Percentiles rank a stretch among this genome's conserved stretches.
Conservation (phyloP, 2,888 invertebrate species). For the Isotomurus palustris region DNA sequence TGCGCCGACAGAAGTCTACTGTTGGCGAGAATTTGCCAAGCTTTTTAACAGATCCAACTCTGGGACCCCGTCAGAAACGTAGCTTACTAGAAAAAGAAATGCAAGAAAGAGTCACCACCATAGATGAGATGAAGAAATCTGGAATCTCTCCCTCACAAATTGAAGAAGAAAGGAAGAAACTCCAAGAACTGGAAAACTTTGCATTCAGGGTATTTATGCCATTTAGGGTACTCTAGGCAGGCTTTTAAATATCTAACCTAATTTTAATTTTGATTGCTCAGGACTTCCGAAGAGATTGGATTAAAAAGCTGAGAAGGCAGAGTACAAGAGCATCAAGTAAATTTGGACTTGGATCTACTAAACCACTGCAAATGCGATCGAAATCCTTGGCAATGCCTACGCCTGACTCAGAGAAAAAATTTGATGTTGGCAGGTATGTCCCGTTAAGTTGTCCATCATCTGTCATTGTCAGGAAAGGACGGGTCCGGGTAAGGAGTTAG, state of each 20-base stretch:
- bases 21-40: conserved; percentile 70
- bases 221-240: not conserved
- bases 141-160: conserved; percentile 87
- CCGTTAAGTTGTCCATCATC: too few species aligned
- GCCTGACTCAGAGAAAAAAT: conserved; percentile 57
- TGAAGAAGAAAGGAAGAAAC: conserved; percentile 82
- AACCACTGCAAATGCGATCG: conserved; percentile 63
- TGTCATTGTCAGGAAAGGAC: too few species aligned
- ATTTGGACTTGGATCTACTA: conserved; percentile 58
- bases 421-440: conserved; percentile 26
- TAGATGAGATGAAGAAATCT: conserved; percentile 80
- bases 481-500: too few species aligned
- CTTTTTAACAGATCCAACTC: conserved; percentile 73
- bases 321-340: conserved; percentile 70
- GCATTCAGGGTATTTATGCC: conserved; percentile 67
- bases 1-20: conserved; percentile 61
- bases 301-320: conserved; percentile 79
- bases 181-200: conserved; percentile 88
- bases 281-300: conserved; percentile 71
- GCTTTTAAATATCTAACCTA: not conserved
- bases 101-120: conserved; percentile 94
- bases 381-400: conserved; percentile 70
- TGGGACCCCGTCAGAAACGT: conserved; percentile 79
- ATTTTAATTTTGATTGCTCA: conserved; percentile 10
- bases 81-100: conserved; percentile 92